Base-by-base conservation (phyloP, 2,888 invertebrate species). In the Clostera curtula region DNA sequence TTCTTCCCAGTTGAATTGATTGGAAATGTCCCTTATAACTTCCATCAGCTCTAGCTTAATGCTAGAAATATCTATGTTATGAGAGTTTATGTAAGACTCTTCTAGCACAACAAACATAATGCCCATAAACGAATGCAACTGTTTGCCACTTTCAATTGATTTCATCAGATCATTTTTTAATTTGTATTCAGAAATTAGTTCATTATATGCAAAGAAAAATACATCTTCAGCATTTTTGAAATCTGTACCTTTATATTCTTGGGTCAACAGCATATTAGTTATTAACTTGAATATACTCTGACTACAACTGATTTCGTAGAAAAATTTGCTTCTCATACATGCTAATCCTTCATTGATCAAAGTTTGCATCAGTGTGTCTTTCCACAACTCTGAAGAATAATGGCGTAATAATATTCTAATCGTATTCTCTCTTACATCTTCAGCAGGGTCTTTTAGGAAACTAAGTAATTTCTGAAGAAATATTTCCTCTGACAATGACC, bases 261-360 rank as follows among this genome's bases (percentile, higher is more conserved):
- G 48, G 36, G 56, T 58, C 5, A 68, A 18, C 10, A 69, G 36
- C 36, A 84, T 44, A 41, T 67, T 69, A 16, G 74, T 67, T 13
- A 88, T 56, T 36, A 89, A 64, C 54, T 79, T 83, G 34, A 87
- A 70, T 38, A 89, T 67, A 17, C 75, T 73, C 24, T 86, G 85
- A 6, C 89, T 89, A 59, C 88, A 88, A 44, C 85, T 86, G 15
- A 85, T 85, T 54, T 88, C 84, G 57, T 86, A 88, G 43, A 89
- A 87, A 50, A 87, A 87, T 36, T 86, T 85, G 42, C 87, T 87
- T 42, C 73, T 74, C 43, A 88, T 85, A 29, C 85, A 64, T 19
- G 51, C 51, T 6, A 86, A 40, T 29, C 82, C 85, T 40, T 66
- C 59, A 12, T 67, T 43, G 27, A 75, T 66, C 36, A 87, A 47